Conservation (phyloP, 2,113 vertebrate genomes). For the Aspiorhynchus laticeps region DNA sequence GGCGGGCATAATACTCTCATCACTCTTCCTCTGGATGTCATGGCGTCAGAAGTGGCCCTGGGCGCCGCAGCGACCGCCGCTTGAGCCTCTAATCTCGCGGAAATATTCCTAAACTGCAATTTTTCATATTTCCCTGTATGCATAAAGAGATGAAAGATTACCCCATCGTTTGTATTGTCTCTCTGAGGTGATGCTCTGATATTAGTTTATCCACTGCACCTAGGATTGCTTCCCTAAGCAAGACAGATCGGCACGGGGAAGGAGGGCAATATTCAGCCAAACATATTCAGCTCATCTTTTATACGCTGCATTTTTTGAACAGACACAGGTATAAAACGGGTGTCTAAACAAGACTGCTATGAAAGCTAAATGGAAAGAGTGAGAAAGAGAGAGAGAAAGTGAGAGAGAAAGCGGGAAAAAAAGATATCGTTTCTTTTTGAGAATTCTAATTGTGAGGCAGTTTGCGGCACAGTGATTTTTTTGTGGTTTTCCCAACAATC, state of each 20-base stretch:
- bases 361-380: conserved; percentile 32
- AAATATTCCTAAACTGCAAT: conserved; percentile 97
- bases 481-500: conserved; percentile 66
- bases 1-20: conserved; percentile 98
- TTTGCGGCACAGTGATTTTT: conserved; percentile 67
- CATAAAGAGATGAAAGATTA: conserved; percentile 99
- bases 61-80: conserved; percentile 90
- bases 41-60: conserved; percentile 92
- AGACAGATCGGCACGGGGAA: conserved; percentile 92
- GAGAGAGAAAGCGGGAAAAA: neutral
- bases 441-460: conserved; percentile 74
- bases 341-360: conserved; percentile 69
- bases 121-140: conserved; percentile 99
- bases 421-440: conserved; percentile 62
- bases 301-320: conserved; percentile 82
- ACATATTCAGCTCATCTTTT: conserved; percentile 94
- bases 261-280: conserved; percentile 92
- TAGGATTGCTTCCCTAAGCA: conserved; percentile 94
- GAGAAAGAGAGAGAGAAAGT: neutral
- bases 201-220: conserved; percentile 98
- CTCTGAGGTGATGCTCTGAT: conserved; percentile 99
- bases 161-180: conserved; percentile 98
- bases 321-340: conserved; percentile 73
- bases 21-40: conserved; percentile 94
- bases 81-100: conserved; percentile 83